phyloP scores from a whole-genome alignment of 2,888 invertebrate species.

The Netelia melanura region DNA sequence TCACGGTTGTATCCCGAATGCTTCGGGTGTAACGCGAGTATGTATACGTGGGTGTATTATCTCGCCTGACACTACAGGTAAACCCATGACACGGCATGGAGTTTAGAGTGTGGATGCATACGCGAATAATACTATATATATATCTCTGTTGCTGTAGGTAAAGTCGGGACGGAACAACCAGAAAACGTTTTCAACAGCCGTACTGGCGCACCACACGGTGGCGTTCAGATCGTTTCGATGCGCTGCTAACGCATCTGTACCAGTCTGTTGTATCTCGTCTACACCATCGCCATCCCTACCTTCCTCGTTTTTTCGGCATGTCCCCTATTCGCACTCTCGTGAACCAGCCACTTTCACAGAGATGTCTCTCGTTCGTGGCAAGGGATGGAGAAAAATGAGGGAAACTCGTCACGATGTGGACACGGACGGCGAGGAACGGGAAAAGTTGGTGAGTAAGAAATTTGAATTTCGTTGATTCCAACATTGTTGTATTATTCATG shows the following conservation, averaged over 20 bases:
- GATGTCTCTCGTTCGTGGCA: not conserved
- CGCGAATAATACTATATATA: conserved; percentile 38
- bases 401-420: not conserved
- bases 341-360: conserved; percentile 4
- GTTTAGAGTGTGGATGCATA: conserved; percentile 9
- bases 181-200: not conserved
- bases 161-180: conserved; percentile 52
- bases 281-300: conserved; percentile 9
- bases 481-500: conserved; percentile 36
- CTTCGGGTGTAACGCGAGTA: too few species aligned
- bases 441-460: conserved; percentile 35
- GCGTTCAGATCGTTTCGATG: not conserved
- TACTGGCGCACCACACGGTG: not conserved
- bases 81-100: not conserved
- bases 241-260: too few species aligned
- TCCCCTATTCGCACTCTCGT: conserved; percentile 16
- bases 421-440: not conserved
- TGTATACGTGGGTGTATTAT: too few species aligned
- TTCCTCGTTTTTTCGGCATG: not conserved
- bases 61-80: too few species aligned
- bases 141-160: conserved; percentile 54
- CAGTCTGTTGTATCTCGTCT: not conserved
- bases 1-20: not conserved
- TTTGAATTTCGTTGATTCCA: conserved; percentile 39
- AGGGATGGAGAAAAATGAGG: conserved; percentile 3